A percentile compares a stretch with the other conserved stretches of the same genome.
phyloP scores from a whole-genome alignment of 2,797 vertebrate genomes.

The Philypnodon macrostomus region DNA sequence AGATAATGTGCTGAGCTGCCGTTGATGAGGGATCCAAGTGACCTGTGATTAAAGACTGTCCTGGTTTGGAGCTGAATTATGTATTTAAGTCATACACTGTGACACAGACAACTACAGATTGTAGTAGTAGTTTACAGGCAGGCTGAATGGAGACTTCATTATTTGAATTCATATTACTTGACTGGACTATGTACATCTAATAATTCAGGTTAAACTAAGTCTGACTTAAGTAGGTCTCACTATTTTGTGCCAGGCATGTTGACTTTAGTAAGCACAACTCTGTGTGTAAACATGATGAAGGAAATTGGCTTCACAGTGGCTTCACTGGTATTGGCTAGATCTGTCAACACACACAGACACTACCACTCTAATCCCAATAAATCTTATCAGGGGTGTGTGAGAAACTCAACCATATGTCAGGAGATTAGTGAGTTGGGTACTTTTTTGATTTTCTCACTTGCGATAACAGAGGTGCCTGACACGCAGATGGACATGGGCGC shows the following conservation, averaged over 20 bases:
- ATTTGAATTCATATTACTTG: no score
- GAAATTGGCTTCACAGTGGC: slow-evolving; percentile 27
- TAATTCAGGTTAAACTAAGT: no score
- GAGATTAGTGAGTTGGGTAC: slow-evolving; percentile 62
- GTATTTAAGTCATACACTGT: slow-evolving; percentile 48
- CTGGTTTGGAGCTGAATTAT: slow-evolving; percentile 66
- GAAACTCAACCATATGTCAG: slow-evolving; percentile 65
- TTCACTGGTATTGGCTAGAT: slow-evolving; percentile 21
- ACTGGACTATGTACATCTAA: no score
- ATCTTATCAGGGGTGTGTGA: slow-evolving; percentile 70
- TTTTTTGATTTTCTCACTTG: slow-evolving; percentile 54
- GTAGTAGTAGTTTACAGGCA: no score
- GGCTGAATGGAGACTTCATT: no score
- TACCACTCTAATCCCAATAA: slow-evolving; percentile 69
- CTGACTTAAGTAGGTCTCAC: no score
- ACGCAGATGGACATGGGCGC: slow-evolving; percentile 5
- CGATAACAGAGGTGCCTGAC: slow-evolving; percentile 50
- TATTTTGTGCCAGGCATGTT: no score
- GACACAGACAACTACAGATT: background rate
- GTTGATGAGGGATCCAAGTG: slow-evolving; percentile 44
- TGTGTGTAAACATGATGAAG: background rate
- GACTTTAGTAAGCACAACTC: background rate
- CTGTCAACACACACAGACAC: slow-evolving; percentile 54
- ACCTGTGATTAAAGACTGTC: slow-evolving; percentile 66
- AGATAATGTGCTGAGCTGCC: slow-evolving; percentile 51